Percentiles rank a stretch among this genome's conserved stretches.
Conservation (phyloP, 2,797 vertebrate species). For the Tragelaphus eurycerus region DNA sequence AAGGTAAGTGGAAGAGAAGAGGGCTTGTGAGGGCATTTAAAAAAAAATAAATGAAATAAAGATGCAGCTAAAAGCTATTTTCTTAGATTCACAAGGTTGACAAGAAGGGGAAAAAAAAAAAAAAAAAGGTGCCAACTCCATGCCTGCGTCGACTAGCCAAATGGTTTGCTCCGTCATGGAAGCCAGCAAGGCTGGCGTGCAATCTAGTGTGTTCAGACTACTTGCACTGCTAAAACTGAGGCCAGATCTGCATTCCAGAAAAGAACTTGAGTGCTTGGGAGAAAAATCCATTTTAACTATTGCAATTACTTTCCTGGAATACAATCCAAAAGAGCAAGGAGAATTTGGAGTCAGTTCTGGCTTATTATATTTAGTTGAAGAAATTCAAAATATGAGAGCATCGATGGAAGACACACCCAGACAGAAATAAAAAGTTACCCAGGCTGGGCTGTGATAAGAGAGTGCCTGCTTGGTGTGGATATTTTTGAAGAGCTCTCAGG, state of each 20-base stretch:
- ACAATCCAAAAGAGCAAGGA: not conserved
- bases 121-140: not conserved
- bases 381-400: not conserved
- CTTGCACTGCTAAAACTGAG: not conserved
- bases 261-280: not conserved
- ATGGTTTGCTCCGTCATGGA: not conserved
- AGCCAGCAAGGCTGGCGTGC: fast-evolving
- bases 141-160: not conserved
- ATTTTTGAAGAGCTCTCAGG: not conserved
- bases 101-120: not conserved
- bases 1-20: not conserved
- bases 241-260: not conserved
- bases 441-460: not conserved
- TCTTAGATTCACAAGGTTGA: not conserved
- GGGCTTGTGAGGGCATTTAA: not conserved
- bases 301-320: not conserved
- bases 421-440: not conserved
- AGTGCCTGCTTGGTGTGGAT: too few relatives aligned
- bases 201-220: not conserved
- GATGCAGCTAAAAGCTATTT: not conserved
- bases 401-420: not conserved
- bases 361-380: not conserved
- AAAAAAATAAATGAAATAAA: conserved; percentile 37
- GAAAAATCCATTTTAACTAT: not conserved
- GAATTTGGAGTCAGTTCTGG: not conserved